phyloP scores from a whole-genome alignment of 2,888 invertebrate species.

The Isoperla grammatica region DNA sequence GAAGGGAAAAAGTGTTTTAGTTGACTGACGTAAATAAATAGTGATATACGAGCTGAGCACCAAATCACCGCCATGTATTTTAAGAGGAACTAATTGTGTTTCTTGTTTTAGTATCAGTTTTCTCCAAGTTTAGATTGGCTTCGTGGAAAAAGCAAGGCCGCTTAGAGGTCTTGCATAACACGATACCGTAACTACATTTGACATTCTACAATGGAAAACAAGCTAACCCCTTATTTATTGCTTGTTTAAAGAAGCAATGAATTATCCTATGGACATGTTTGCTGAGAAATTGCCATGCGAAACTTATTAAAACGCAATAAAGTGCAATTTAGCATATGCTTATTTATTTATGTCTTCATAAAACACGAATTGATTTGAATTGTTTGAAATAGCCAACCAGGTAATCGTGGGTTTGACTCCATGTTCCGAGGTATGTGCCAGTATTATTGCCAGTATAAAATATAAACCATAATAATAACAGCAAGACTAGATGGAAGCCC shows the following conservation, averaged over 20 bases:
- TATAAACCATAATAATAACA: too few relatives aligned
- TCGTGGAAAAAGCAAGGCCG: not conserved
- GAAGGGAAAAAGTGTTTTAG: slow-evolving; percentile 25
- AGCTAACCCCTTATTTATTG: not conserved
- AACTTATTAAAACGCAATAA: not conserved
- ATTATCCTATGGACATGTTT: not conserved
- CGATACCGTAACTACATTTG: not conserved
- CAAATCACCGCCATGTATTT: not conserved
- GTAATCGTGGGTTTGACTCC: too few relatives aligned
- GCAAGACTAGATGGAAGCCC: too few relatives aligned
- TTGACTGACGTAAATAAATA: slow-evolving; percentile 5
- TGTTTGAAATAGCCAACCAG: too few relatives aligned
- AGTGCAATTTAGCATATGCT: not conserved
- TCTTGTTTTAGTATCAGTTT: not conserved
- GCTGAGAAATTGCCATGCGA: not conserved
- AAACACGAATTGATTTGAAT: not conserved
- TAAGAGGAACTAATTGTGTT: not conserved
- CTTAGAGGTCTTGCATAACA: not conserved
- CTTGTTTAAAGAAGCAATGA: not conserved
- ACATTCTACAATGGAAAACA: not conserved
- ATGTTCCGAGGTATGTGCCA: too few relatives aligned
- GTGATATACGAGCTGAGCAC: not conserved
- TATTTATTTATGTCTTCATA: not conserved
- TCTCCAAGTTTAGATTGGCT: not conserved
- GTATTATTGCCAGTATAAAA: too few relatives aligned